These are phyloP conservation scores for Pygmarrhopalites habei DNA, from an alignment of 1,140 invertebrate genomes.

Conservation along the genomic window DNA sequence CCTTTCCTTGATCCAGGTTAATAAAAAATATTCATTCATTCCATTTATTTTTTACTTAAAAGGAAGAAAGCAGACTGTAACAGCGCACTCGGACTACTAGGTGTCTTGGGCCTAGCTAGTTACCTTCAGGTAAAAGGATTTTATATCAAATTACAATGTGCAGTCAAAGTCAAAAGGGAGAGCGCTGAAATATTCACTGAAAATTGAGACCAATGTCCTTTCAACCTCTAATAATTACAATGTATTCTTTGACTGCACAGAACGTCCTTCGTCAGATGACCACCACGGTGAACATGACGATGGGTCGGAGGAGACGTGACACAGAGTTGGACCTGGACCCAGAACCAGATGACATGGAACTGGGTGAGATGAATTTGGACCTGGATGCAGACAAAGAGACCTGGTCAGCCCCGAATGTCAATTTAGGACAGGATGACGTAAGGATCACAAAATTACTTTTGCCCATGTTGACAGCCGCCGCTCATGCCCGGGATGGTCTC, in stretches of 20 bases:
- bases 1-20: constrained; percentile 24
- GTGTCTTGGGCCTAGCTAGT: constrained; percentile 29
- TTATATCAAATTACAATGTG: too few species aligned
- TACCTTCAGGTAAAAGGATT: constrained; percentile 35
- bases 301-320: background rate
- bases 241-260: too few species aligned
- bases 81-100: constrained; percentile 25
- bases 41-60: background rate
- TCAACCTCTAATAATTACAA: too few species aligned
- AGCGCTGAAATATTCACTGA: too few species aligned
- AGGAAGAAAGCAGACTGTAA: constrained; percentile 24
- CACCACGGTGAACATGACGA: background rate
- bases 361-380: background rate
- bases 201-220: too few species aligned
- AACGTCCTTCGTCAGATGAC: constrained; percentile 22
- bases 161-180: too few species aligned
- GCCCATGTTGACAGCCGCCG: constrained; percentile 19
- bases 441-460: background rate
- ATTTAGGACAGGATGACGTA: background rate
- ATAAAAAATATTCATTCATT: background rate
- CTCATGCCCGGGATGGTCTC: constrained; percentile 26
- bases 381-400: background rate
- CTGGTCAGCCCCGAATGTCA: constrained; percentile 1
- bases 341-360: background rate
- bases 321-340: background rate